These are phyloP conservation scores for Gonioctena quinquepunctata DNA, from an alignment of 1,140 invertebrate genomes.

Conservation along the genomic window DNA sequence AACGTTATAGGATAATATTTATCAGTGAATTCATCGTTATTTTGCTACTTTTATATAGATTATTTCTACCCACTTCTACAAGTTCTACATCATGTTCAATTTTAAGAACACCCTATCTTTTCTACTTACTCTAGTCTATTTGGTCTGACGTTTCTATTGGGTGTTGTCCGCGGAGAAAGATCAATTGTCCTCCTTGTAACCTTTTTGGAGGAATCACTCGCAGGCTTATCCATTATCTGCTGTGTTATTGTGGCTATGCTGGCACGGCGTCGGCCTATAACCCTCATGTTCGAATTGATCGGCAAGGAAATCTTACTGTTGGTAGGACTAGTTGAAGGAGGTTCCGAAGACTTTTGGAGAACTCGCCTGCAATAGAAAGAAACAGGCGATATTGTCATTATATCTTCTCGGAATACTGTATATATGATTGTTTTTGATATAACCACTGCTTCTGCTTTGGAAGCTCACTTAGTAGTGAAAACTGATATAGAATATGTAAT, in stretches of 20 bases:
- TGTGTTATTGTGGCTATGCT: slow-evolving; percentile 46
- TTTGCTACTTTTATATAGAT: not conserved
- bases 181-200: slow-evolving; percentile 48
- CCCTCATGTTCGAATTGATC: not conserved
- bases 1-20: not conserved
- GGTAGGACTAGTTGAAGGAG: slow-evolving; percentile 18
- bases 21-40: not conserved
- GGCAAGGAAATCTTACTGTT: slow-evolving; percentile 11
- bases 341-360: slow-evolving; percentile 41
- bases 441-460: no score
- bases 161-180: slow-evolving; percentile 36
- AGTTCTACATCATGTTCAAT: no score
- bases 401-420: no score
- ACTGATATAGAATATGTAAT: no score
- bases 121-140: slow-evolving; percentile 49
- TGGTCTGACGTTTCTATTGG: slow-evolving; percentile 37
- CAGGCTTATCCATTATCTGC: slow-evolving; percentile 10
- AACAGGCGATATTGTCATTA: slow-evolving; percentile 6
- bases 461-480: no score
- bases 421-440: no score
- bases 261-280: slow-evolving; percentile 43
- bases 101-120: not conserved
- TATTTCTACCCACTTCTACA: not conserved
- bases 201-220: slow-evolving; percentile 17
- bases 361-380: slow-evolving; percentile 43